Evolutionary conservation across 2,888 invertebrate genomes (phyloP).

Genomic region (Crocallis elinguaria): DNA sequence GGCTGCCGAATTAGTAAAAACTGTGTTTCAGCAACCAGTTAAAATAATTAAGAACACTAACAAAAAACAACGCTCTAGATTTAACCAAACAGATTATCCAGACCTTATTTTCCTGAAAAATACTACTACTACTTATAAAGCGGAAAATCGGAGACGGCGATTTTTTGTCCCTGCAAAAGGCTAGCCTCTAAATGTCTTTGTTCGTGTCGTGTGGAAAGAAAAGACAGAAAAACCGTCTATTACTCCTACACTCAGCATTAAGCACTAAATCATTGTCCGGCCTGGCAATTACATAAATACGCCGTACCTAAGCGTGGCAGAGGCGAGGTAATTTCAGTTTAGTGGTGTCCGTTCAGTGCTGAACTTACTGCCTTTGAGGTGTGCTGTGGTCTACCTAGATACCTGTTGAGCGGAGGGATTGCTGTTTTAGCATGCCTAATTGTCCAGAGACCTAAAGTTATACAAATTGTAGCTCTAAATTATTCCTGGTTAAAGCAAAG

Average conservation of each 20-base stretch:
- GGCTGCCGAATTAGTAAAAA: too few relatives aligned
- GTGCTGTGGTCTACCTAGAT: slow-evolving; percentile 11
- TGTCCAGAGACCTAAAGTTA: neutral
- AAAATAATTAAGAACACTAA: too few relatives aligned
- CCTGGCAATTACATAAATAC: slow-evolving; percentile 18
- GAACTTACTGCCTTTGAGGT: slow-evolving; percentile 23
- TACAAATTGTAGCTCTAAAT: neutral
- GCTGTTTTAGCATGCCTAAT: slow-evolving; percentile 10
- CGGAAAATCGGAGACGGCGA: too few relatives aligned
- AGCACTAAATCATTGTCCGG: slow-evolving; percentile 8
- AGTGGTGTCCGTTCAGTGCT: slow-evolving; percentile 17
- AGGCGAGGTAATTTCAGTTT: slow-evolving; percentile 32
- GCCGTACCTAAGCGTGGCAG: slow-evolving; percentile 20
- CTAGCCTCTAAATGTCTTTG: neutral
- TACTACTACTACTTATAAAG: too few relatives aligned
- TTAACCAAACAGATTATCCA: too few relatives aligned
- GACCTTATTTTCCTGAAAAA: too few relatives aligned
- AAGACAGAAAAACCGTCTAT: neutral
- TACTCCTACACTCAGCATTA: neutral
- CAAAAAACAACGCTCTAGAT: too few relatives aligned
- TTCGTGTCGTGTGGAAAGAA: neutral
- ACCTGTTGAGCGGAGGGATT: slow-evolving; percentile 29
- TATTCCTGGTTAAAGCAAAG: neutral
- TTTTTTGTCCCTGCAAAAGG: too few relatives aligned
- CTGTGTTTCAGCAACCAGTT: too few relatives aligned